Base-by-base conservation (phyloP, 2,888 invertebrate genomes). In the Troglohyphantes excavatus region DNA sequence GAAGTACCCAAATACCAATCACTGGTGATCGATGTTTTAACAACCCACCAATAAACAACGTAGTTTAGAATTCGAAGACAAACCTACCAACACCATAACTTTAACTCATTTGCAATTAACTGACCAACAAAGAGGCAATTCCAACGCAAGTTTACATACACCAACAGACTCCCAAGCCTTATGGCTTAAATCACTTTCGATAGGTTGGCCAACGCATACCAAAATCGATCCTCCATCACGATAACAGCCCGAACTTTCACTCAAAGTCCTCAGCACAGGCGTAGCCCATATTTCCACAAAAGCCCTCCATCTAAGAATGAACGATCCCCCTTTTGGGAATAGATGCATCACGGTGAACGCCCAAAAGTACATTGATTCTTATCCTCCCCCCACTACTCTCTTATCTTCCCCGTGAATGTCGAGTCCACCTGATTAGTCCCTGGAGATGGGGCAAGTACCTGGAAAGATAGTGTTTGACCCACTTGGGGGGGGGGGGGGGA, bases 361-460 rank as follows among this genome's bases (percentile, higher is more conserved):
- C 87, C 87, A 87, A 85, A 65, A 53, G 65, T 73, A 33, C 73
- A 83, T 83, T 83, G 83, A 73, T 70, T 73, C 65, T 26, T 23
- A 46, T 53, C 5, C 13, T 26, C 13, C 2, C 59, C 19, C 33
- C 27, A 61, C n/a, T 9, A 6, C 73, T 26, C 65, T 29, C 33
- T 21, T 13, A 21, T 23, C 23, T 21, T 23, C 33, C 21, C 13
- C 19, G 46, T 43, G 61, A 63, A 53, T 46, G 27, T 29, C 23
- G 59, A 17, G 29, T 73, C 26, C 61, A 27, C 27, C n/a, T 76
- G 75, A 76, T 76, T 76, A 76, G 59, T 59, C 75, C 61, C 59
- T 29, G 13, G 27, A 73, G 75, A 29, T 23, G 29, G 5, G 29
- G 6, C 17, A 9, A 68, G 68, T 2, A 23, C 46, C 46, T 39